These are phyloP conservation scores for Cyclura pinguis DNA, from an alignment of 2,797 vertebrate species.

Conservation along the genomic window DNA sequence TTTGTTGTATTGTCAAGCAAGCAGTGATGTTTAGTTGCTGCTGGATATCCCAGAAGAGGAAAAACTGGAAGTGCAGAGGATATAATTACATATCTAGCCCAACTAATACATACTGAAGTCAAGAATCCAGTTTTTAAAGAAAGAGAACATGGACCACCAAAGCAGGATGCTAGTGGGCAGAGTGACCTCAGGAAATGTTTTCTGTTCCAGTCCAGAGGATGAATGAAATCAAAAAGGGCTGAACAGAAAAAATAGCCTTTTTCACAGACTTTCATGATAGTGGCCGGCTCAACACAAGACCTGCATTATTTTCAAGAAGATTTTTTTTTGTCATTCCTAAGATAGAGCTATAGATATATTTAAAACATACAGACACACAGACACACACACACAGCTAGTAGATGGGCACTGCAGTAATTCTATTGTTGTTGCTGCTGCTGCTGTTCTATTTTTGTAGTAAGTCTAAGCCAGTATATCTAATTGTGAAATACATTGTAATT, in stretches of 20 bases:
- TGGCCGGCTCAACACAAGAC: not conserved
- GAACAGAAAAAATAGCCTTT: not conserved
- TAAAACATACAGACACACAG: too few species aligned
- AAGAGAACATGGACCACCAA: slow-evolving; percentile 19
- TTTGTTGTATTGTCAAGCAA: slow-evolving; percentile 35
- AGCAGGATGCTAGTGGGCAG: not conserved
- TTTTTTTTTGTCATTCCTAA: not conserved
- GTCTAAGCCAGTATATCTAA: not conserved
- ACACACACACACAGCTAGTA: not conserved
- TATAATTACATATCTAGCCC: slow-evolving; percentile 10
- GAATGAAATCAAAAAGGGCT: not conserved
- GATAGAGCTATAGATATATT: too few species aligned
- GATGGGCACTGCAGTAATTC: too few species aligned
- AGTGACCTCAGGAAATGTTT: slow-evolving; percentile 20
- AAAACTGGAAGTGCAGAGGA: slow-evolving; percentile 6
- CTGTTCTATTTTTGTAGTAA: not conserved
- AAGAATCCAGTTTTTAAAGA: slow-evolving; percentile 13
- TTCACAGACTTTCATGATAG: not conserved
- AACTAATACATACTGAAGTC: slow-evolving; percentile 46
- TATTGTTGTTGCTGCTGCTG: too few species aligned
- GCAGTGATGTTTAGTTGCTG: slow-evolving; percentile 8
- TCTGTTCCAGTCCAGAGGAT: not conserved
- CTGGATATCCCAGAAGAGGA: slow-evolving; percentile 35
- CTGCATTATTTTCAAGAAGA: not conserved
- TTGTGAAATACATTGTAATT: not conserved